A percentile compares a stretch with the other conserved stretches of the same genome.
These are phyloP conservation scores for Anas platyrhynchos DNA, from an alignment of 2,113 vertebrate species.

Conservation along the genomic window DNA sequence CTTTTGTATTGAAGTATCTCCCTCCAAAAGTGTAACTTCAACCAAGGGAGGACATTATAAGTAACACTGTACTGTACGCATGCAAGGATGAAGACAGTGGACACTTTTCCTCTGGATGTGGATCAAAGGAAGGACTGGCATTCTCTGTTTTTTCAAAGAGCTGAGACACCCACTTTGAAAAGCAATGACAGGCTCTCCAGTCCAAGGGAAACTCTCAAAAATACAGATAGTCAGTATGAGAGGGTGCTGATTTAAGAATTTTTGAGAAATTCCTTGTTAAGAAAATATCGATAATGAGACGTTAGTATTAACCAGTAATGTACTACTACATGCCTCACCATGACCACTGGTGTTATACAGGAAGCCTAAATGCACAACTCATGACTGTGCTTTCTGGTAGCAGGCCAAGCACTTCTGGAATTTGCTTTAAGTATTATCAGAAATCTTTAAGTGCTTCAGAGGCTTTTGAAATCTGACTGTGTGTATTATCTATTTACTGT, in stretches of 20 bases:
- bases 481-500: neutral
- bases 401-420: neutral
- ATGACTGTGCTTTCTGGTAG: neutral
- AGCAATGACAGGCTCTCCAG: rapidly evolving
- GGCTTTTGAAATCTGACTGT: neutral
- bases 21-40: neutral
- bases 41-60: neutral
- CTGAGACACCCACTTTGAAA: neutral
- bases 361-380: neutral
- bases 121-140: neutral
- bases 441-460: neutral
- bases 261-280: rapidly evolving
- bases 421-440: neutral
- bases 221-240: neutral
- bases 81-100: neutral
- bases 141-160: neutral
- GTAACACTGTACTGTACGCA: rapidly evolving
- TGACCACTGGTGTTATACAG: neutral
- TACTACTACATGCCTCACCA: rapidly evolving
- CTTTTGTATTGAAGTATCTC: neutral
- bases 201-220: neutral
- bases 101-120: neutral
- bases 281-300: neutral
- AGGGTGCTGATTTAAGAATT: neutral
- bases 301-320: neutral